A percentile compares a stretch with the other conserved stretches of the same genome.
Conservation (phyloP, 2,888 invertebrate species). For the Seira musarum region DNA sequence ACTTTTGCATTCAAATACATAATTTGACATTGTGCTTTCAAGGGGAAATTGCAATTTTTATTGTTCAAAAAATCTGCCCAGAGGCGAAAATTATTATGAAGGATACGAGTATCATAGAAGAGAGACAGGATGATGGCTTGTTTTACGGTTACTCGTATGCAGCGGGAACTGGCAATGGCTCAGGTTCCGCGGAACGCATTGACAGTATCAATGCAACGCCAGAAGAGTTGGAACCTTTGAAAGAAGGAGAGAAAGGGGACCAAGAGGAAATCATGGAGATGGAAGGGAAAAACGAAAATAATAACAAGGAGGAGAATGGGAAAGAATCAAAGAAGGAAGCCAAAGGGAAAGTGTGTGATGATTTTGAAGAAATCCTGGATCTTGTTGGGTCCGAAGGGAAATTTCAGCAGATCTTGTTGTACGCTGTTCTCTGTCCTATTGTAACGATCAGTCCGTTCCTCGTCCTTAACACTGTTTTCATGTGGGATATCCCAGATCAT, state of each 20-base stretch:
- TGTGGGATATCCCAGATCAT: slow-evolving; percentile 76
- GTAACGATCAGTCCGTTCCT: slow-evolving; percentile 75
- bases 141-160: background rate
- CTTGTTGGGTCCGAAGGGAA: slow-evolving; percentile 75
- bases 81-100: too few relatives aligned
- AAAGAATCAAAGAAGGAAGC: slow-evolving; percentile 11
- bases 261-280: background rate
- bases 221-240: background rate
- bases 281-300: background rate
- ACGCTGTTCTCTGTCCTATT: slow-evolving; percentile 73
- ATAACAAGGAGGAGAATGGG: background rate
- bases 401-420: slow-evolving; percentile 76
- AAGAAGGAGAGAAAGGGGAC: background rate
- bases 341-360: slow-evolving; percentile 70
- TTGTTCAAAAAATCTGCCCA: too few relatives aligned
- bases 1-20: too few relatives aligned
- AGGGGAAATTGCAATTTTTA: too few relatives aligned
- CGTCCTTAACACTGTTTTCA: slow-evolving; percentile 75
- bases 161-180: too few relatives aligned
- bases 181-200: background rate
- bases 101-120: background rate
- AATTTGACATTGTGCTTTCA: too few relatives aligned
- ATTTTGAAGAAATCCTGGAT: slow-evolving; percentile 75
- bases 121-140: background rate
- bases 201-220: background rate